Evolutionary conservation across 2,888 invertebrate species (phyloP), one percentile per base, ranked within the genome.

Genomic region (Amphipoea oculea): DNA sequence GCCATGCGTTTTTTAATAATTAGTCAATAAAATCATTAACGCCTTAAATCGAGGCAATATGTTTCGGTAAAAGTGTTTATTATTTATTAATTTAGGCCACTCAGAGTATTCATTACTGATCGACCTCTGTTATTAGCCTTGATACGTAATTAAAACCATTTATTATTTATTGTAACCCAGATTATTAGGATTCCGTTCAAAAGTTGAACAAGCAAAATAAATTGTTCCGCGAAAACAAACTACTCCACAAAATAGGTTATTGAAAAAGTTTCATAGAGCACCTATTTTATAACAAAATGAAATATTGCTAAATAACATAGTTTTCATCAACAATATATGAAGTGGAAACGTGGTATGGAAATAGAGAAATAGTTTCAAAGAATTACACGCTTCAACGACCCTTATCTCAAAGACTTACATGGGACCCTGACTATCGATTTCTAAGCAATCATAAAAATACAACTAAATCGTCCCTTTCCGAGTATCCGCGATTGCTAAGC

Each of bases 381-480:
- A 85, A 85, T 74, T 68, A 79, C 65, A 82, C 77, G n/a, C 73
- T 67, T 51, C 23, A 57, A 76, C 74, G 57, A 77, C 71, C 74
- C 48, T 66, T 76, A 82, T 67, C 72, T 73, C 36, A 54, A 76
- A 63, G 51, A 79, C 85, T 82, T 84, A 75, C 62, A 70, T 48
- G 54, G 40, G 63, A 72, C 57, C 65, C 70, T 57, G n/a, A 67
- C 71, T 78, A 80, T 84, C 76, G 77, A 80, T 81, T 82, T 73
- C 76, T 66, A 48, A 82, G 76, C 78, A 81, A 85, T 82, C 75
- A 78, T 83, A 76, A 85, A 81, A 86, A 83, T 72, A 84, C 51
- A 84, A 81, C 76, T 84, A 87, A 86, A 89, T 83, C 76, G 73
- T 86, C 71, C 81, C 82, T 79, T 81, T 81, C 77, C 67, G 70